Evolutionary conservation across 2,113 vertebrate species (phyloP).

Genomic region (Ramphastos sulfuratus): DNA sequence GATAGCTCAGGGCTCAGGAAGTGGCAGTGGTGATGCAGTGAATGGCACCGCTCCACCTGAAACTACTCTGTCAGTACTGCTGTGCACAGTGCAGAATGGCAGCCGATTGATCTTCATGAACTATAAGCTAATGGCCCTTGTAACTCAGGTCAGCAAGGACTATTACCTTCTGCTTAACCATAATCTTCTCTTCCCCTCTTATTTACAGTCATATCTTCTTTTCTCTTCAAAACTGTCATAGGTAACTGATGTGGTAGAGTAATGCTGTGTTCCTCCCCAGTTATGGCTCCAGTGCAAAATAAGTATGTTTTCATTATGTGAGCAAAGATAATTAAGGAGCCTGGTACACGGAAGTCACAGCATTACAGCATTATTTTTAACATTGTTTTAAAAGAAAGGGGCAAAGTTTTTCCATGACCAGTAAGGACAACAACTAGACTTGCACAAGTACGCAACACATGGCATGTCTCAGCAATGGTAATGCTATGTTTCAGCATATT

Average conservation of each 20-base stretch:
- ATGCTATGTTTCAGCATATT: not conserved
- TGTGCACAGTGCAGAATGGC: not conserved
- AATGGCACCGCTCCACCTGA: not conserved
- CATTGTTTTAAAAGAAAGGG: not conserved
- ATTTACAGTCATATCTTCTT: not conserved
- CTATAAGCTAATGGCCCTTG: not conserved
- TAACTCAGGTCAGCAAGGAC: not conserved
- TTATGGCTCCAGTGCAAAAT: not conserved
- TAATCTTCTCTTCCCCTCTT: not conserved
- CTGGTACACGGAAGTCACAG: not conserved
- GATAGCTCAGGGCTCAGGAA: not conserved
- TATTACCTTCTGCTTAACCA: not conserved
- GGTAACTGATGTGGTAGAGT: not conserved
- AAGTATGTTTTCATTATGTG: not conserved
- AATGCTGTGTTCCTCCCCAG: not conserved
- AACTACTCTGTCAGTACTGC: rapidly evolving
- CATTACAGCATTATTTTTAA: not conserved
- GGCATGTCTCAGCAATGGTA: not conserved
- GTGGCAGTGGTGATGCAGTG: not conserved
- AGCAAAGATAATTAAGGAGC: not conserved
- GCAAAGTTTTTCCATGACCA: not conserved
- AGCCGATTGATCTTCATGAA: not conserved
- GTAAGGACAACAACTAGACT: not conserved
- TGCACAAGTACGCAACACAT: not conserved
- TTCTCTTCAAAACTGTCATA: not conserved